Evolutionary conservation across 2,797 vertebrate genomes (phyloP), one percentile per base, ranked within the genome.

Genomic region (Xerus rutilus): DNA sequence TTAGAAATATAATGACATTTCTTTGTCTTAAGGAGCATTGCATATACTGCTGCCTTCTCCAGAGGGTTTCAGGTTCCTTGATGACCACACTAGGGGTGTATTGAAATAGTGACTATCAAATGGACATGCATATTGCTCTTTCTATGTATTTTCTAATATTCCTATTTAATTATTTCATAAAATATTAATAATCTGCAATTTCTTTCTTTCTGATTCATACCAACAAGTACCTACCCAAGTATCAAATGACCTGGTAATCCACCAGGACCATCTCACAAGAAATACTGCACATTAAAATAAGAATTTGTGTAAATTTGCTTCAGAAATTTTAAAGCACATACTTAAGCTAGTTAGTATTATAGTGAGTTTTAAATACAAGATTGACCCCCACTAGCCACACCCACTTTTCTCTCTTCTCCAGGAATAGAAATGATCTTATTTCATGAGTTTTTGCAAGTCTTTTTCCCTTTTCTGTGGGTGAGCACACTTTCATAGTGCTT

Each of bases 91-190:
- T 69, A 13, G 2, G 12, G 49, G 52, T 28, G 3, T 30, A 25
- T 3, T 4, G 30, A 47, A 47, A 47, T 47, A 47, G 45, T 47
- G 65, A n/a, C 73, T 73, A 32, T 83, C 73, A 85, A 59, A 77
- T 70, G n/a, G 35, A 28, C 57, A 7, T 62, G 14, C 30, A 3
- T 30, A 64, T 17, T 54, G 23, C 32, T 76, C 13, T 91, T 57
- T 89, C 17, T 77, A 76, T 70, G 47, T 91, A 13, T 79, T 91
- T 88, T 72, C 45, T 25, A 59, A 32, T 81, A 32, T 87, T 78
- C 20, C 1, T 49, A 32, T 59, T 87, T 32, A 52, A 84, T 17
- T 72, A 47, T 69, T 73, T 67, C 30, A 65, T 72, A 54, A 86
- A 89, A 25, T 45, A 57, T 35, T 54, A 10, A 59, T 57, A 12